Evolutionary conservation across 2,888 invertebrate genomes (phyloP).

Genomic region (Corythucha ciliata): DNA sequence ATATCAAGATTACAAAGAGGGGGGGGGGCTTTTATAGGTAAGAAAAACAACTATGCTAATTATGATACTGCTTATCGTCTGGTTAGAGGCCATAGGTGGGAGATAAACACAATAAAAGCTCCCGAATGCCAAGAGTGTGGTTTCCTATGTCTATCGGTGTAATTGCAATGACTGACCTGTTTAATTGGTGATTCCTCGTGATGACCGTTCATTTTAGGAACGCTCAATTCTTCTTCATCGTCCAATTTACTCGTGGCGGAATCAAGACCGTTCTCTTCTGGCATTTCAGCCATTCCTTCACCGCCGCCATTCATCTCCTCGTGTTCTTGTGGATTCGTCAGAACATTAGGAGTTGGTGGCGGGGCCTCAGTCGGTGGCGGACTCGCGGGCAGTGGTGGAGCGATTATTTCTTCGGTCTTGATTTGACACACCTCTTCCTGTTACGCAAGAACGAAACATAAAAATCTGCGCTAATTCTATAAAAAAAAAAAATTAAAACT

Average conservation of each 20-base stretch:
- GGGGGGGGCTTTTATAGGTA: too few species aligned
- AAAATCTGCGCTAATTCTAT: neutral
- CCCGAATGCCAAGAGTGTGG: too few species aligned
- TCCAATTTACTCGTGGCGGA: conserved; percentile 23
- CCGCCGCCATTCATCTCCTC: conserved; percentile 32
- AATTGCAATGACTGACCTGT: too few species aligned
- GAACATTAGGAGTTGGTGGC: conserved; percentile 32
- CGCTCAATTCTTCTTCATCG: conserved; percentile 24
- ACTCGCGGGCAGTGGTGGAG: conserved; percentile 36
- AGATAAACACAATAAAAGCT: too few species aligned
- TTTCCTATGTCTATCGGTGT: too few species aligned
- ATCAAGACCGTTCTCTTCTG: conserved; percentile 29
- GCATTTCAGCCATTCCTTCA: conserved; percentile 35
- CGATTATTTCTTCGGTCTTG: conserved; percentile 26
- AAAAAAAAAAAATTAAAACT: neutral
- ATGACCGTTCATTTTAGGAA: conserved; percentile 29
- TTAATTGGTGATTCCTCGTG: conserved; percentile 17
- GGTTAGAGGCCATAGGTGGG: too few species aligned
- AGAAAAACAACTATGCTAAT: too few species aligned
- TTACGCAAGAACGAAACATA: neutral
- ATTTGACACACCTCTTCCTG: conserved; percentile 20
- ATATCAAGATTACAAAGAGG: too few species aligned
- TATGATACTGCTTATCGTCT: too few species aligned
- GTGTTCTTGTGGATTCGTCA: conserved; percentile 34
- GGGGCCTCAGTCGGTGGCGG: conserved; percentile 36